These are phyloP conservation scores for Dolomedes plantarius DNA, from an alignment of 2,888 invertebrate species.

Conservation along the genomic window DNA sequence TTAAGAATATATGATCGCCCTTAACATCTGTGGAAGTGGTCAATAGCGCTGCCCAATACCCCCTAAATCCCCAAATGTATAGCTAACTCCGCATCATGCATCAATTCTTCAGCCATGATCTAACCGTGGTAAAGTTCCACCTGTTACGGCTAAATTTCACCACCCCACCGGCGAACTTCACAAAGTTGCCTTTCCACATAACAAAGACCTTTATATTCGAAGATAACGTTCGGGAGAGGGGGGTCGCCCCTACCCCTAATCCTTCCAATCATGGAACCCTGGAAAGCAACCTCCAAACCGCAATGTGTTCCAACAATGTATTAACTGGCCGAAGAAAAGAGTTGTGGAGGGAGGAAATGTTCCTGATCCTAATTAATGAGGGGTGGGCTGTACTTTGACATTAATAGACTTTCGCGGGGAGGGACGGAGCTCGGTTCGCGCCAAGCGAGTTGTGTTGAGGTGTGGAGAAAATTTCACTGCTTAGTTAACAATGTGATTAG, in stretches of 20 bases:
- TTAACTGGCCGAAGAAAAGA: conserved; percentile 45
- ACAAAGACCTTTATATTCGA: conserved; percentile 18
- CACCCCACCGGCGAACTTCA: conserved; percentile 58
- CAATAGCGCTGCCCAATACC: not conserved
- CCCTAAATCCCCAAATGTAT: conserved; percentile 4
- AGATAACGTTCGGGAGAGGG: not conserved
- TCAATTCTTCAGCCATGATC: not conserved
- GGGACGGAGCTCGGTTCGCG: conserved; percentile 13
- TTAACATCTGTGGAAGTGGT: conserved; percentile 13
- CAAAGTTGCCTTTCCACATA: conserved; percentile 39
- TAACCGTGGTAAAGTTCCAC: conserved; percentile 48
- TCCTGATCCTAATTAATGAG: conserved; percentile 69
- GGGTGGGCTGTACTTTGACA: conserved; percentile 35
- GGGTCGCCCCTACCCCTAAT: conserved; percentile 8
- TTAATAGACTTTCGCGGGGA: conserved; percentile 60
- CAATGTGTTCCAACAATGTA: conserved; percentile 26
- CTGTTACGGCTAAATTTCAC: conserved; percentile 55
- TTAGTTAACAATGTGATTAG: conserved; percentile 35
- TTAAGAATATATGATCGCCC: not conserved
- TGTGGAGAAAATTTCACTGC: conserved; percentile 19
- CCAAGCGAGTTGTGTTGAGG: not conserved
- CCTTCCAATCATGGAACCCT: conserved; percentile 15
- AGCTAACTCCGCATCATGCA: not conserved
- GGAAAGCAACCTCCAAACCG: not conserved
- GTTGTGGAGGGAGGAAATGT: conserved; percentile 9